Base-by-base conservation (phyloP, 2,888 invertebrate genomes). In the Punctoribates punctum region DNA sequence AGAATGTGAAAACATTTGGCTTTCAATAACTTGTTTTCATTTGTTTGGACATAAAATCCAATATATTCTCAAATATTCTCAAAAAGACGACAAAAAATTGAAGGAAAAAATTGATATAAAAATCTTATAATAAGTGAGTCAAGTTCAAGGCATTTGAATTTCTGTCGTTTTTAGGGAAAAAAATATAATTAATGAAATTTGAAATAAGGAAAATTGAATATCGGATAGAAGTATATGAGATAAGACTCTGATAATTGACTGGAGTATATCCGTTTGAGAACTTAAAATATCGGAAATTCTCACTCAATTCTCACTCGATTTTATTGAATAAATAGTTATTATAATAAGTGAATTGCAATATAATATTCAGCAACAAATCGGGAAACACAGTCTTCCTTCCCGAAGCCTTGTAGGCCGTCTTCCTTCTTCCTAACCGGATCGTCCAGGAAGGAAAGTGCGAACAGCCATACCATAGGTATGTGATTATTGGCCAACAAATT, bases 321-420 rank as follows among this genome's bases (percentile, higher is more conserved):
- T 65, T 27, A 65, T 65, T 65, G 62, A 65, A 65, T 65, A 65
- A 25, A 65, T n/a, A 34, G 62, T 65, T 65, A 65, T 34, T 65
- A 65, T 65, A 29, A 65, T 65, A 65, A 65, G 62, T 29, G 62
- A 29, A 34, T 65, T 65, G 27, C 29, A n/a, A 27, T 65, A 27
- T 65, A 65, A 65, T 65, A 65, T 65, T 65, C 62, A 65, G 62
- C 25, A 65, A 29, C 29, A 65, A 29, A 15, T 57, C 29, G 62
- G 62, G 62, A 65, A 65, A 65, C 62, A 65, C 29, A 65, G 62
- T 65, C 62, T 65, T 65, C 62, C 62, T 65, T 65, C 62, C 62
- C 62, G 13, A 65, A 15, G 60, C 62, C 62, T 65, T 65, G 62
- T 65, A 65, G 62, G 62, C 62, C 62, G 62, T 34, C 62, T 65